Conservation (phyloP, 2,113 vertebrate species). For the Pan troglodytes region NHGRI_mPanTro3-v2.1_pri NC_072398.2:120811001-120811500, state of each 20-base stretch:
- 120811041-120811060: not conserved
- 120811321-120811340: not conserved
- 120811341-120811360: not conserved
- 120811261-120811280: not conserved
- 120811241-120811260: not conserved
- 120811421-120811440: too few relatives aligned
- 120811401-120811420: too few relatives aligned
- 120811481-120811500: too few relatives aligned
- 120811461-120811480: too few relatives aligned
- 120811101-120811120: not conserved
- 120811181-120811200: not conserved
- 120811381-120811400: too few relatives aligned
- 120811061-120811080: not conserved
- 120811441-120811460: too few relatives aligned
- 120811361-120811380: too few relatives aligned
- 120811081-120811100: not conserved
- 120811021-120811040: not conserved
- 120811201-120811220: not conserved
- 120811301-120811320: not conserved
- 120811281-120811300: not conserved
- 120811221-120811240: not conserved
- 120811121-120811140: not conserved
- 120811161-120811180: conserved; percentile 18
- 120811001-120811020: not conserved
- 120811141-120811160: not conserved